phyloP scores from a whole-genome alignment of 2,888 invertebrate species.

The Boloria selene region DNA sequence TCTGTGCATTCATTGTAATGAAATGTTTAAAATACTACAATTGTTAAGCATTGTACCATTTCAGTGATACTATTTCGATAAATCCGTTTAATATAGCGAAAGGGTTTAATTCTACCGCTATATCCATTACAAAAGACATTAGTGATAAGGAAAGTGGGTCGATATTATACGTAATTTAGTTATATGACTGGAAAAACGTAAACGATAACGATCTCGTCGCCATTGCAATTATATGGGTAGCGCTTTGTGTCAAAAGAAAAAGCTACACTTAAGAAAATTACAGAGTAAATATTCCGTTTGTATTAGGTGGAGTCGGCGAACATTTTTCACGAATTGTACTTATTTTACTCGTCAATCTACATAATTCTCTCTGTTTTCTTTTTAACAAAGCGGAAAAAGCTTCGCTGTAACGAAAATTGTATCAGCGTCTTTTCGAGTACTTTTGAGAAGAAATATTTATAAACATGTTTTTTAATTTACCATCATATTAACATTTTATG shows the following conservation, averaged over 20 bases:
- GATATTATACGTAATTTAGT: constrained; percentile 56
- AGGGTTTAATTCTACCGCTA: constrained; percentile 16
- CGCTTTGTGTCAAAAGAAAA: constrained; percentile 60
- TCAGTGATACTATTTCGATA: background rate
- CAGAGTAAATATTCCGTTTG: constrained; percentile 58
- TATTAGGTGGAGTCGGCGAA: constrained; percentile 45
- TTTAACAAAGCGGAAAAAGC: constrained; percentile 37
- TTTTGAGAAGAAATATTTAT: constrained; percentile 27
- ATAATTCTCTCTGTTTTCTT: constrained; percentile 37
- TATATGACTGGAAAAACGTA: constrained; percentile 63
- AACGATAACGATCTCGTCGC: constrained; percentile 67
- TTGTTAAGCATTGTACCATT: constrained; percentile 4
- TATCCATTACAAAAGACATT: constrained; percentile 24
- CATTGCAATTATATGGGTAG: constrained; percentile 65
- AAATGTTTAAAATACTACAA: constrained; percentile 55
- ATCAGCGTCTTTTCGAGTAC: constrained; percentile 21
- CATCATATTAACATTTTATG: too few species aligned
- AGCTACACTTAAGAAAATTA: constrained; percentile 64
- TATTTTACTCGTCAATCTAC: constrained; percentile 40
- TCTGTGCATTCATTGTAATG: constrained; percentile 68
- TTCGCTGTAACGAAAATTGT: constrained; percentile 32
- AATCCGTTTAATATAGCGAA: background rate
- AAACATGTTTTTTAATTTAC: background rate
- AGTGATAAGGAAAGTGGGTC: constrained; percentile 54
- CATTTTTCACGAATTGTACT: constrained; percentile 40